phyloP scores from a whole-genome alignment of 2,888 invertebrate genomes.

The Protophormia terraenovae region DNA sequence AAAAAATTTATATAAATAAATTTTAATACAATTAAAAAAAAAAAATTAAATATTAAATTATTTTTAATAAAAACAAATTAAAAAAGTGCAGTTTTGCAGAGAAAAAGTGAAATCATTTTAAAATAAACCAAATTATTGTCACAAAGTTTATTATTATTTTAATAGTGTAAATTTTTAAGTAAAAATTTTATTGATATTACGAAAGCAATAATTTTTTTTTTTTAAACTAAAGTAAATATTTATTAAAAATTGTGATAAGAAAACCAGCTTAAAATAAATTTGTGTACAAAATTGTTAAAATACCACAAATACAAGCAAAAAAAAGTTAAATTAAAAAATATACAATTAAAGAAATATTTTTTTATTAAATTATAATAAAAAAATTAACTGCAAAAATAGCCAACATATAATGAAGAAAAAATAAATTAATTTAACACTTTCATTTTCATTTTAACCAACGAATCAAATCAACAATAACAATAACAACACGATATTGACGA shows the following conservation, averaged over 20 bases:
- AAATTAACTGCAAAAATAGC: neutral
- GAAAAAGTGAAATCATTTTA: conserved; percentile 24
- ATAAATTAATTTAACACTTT: conserved; percentile 56
- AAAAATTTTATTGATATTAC: neutral
- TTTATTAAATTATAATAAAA: conserved; percentile 25
- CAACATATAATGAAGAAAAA: conserved; percentile 11
- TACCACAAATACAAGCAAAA: neutral
- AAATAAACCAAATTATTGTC: neutral
- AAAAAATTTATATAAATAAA: neutral
- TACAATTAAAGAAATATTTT: conserved; percentile 1
- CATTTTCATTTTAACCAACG: conserved; percentile 58
- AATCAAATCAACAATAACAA: neutral
- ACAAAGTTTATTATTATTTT: conserved; percentile 18
- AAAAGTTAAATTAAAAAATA: conserved; percentile 51
- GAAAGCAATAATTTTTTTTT: neutral
- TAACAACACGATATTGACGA: neutral
- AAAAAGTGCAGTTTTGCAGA: neutral
- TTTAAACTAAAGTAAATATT: neutral
- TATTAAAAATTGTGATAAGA: neutral
- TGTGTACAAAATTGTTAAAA: neutral
- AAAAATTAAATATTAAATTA: neutral
- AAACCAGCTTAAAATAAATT: neutral
- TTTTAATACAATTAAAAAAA: neutral
- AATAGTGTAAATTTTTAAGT: neutral
- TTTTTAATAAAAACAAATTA: neutral